phyloP scores from a whole-genome alignment of 2,113 vertebrate genomes.

The Sarotherodon lohbergeri region DNA sequence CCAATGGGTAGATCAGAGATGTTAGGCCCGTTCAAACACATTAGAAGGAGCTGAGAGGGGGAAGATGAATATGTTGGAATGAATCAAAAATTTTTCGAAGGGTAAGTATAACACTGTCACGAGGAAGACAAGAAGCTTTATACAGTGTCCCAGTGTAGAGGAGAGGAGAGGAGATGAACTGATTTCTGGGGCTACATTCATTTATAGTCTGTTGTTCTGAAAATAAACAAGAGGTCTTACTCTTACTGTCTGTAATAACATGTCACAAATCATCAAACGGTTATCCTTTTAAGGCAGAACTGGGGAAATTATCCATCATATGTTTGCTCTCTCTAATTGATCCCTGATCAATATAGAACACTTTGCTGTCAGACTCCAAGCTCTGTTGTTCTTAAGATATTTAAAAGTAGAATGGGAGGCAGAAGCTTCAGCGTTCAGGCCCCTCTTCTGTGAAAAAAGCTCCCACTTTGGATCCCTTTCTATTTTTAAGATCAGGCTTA shows the following conservation, averaged over 20 bases:
- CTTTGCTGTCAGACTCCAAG: not conserved
- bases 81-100: not conserved
- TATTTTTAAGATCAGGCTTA: not conserved
- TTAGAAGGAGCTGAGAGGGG: slow-evolving; percentile 28
- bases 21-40: slow-evolving; percentile 60
- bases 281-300: not conserved
- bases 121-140: not conserved
- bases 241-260: not conserved
- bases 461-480: not conserved
- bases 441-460: not conserved
- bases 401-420: not conserved
- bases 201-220: not conserved
- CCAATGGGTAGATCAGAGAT: slow-evolving; percentile 12
- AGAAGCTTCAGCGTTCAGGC: not conserved
- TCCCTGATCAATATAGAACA: not conserved
- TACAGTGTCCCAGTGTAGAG: not conserved
- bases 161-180: not conserved
- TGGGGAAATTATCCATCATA: not conserved
- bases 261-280: not conserved
- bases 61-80: slow-evolving; percentile 2
- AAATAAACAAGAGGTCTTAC: not conserved
- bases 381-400: not conserved
- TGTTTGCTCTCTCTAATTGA: not conserved
- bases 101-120: not conserved
- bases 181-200: not conserved